Evolutionary conservation across 2,888 invertebrate species (phyloP).

Genomic region (Melanostoma mellinum): DNA sequence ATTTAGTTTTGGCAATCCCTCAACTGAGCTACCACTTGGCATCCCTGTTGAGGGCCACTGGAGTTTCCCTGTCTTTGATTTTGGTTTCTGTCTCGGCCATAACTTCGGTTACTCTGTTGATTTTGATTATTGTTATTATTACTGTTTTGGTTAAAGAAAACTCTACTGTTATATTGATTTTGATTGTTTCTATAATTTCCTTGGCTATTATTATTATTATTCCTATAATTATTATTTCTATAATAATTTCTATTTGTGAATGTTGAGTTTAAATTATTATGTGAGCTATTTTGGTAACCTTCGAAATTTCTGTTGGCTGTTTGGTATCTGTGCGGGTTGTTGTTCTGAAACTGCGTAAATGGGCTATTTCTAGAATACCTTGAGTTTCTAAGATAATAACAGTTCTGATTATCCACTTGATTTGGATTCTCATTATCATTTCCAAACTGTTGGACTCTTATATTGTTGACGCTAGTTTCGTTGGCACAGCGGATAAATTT

Average conservation of each 20-base stretch:
- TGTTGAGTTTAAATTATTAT: no score
- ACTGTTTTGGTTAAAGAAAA: background rate
- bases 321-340: background rate
- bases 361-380: constrained; percentile 1
- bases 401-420: background rate
- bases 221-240: no score
- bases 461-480: background rate
- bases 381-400: background rate
- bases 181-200: background rate
- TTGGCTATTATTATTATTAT: no score
- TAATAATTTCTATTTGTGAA: no score
- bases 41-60: constrained; percentile 9
- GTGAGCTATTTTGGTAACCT: background rate
- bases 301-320: background rate
- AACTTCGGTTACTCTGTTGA: background rate
- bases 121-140: background rate
- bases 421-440: background rate
- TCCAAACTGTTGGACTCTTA: background rate
- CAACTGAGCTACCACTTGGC: constrained; percentile 17
- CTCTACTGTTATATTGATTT: background rate
- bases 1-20: constrained; percentile 19
- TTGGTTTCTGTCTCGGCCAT: background rate
- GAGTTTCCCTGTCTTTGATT: constrained; percentile 4
- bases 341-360: background rate
- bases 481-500: background rate